Percentiles rank a stretch among this genome's conserved stretches.
phyloP scores from a whole-genome alignment of 2,797 vertebrate genomes.

The Cercopithecus hamlyni region DNA sequence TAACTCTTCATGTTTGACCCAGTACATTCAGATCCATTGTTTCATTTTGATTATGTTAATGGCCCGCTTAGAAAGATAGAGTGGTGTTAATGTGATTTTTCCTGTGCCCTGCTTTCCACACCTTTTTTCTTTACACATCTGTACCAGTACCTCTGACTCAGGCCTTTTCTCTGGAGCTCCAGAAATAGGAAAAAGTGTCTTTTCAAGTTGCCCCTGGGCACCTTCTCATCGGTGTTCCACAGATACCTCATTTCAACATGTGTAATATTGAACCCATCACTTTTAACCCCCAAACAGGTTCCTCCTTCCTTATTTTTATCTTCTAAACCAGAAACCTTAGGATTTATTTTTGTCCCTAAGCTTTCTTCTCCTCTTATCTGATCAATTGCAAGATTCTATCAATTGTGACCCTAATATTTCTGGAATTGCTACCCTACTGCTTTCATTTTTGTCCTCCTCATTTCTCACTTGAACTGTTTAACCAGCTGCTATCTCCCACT shows the following conservation, averaged over 20 bases:
- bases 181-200: neutral
- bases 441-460: neutral
- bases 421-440: neutral
- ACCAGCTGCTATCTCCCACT: neutral
- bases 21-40: neutral
- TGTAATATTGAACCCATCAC: neutral
- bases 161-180: neutral
- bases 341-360: neutral
- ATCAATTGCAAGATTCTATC: neutral
- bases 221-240: neutral
- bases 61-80: neutral
- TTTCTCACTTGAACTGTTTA: neutral
- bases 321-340: neutral
- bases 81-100: neutral
- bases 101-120: neutral
- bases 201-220: neutral
- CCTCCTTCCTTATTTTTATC: conserved; percentile 31
- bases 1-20: neutral
- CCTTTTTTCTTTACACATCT: neutral
- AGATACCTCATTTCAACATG: neutral
- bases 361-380: neutral
- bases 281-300: neutral
- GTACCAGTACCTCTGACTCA: neutral
- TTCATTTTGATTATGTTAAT: neutral
- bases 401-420: neutral